A percentile compares a stretch with the other conserved stretches of the same genome.
These are phyloP conservation scores for Chlorodrepanis virens DNA, from an alignment of 2,113 vertebrate genomes.

Conservation along the genomic window DNA sequence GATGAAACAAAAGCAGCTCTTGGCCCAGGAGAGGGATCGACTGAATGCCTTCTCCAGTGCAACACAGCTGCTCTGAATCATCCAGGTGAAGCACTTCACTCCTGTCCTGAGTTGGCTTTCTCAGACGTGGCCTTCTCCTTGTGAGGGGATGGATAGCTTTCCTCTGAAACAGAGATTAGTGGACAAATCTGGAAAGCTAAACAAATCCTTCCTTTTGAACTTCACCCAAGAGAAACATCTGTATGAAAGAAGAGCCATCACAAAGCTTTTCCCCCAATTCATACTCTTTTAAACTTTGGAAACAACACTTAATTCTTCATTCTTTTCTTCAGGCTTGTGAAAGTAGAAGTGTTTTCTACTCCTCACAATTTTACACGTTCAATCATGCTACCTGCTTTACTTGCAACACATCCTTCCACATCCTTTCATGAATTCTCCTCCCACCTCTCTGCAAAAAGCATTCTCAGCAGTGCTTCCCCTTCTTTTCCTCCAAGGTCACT, in stretches of 20 bases:
- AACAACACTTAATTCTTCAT: neutral
- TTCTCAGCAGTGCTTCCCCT: neutral
- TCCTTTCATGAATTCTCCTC: slow-evolving; percentile 12
- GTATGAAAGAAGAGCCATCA: slow-evolving; percentile 23
- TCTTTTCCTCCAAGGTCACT: slow-evolving; percentile 2
- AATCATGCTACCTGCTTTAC: slow-evolving; percentile 30
- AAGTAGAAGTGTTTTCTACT: slow-evolving; percentile 45
- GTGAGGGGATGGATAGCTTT: neutral
- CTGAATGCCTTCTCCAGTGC: neutral
- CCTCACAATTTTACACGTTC: slow-evolving; percentile 16
- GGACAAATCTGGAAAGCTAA: neutral
- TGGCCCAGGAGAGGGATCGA: neutral
- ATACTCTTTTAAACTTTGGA: neutral
- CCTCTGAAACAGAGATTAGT: neutral
- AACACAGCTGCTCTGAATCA: neutral
- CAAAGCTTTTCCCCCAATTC: neutral
- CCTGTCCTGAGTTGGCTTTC: neutral
- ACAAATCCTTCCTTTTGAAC: slow-evolving; percentile 9
- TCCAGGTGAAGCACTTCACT: neutral
- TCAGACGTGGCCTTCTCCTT: neutral
- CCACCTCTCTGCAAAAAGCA: neutral
- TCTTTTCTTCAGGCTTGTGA: slow-evolving; percentile 15
- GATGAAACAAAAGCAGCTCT: neutral
- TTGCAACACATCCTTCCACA: slow-evolving; percentile 13
- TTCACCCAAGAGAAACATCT: slow-evolving; percentile 30